phyloP scores from a whole-genome alignment of 1,140 invertebrate genomes.

The Neelides sp. region DNA sequence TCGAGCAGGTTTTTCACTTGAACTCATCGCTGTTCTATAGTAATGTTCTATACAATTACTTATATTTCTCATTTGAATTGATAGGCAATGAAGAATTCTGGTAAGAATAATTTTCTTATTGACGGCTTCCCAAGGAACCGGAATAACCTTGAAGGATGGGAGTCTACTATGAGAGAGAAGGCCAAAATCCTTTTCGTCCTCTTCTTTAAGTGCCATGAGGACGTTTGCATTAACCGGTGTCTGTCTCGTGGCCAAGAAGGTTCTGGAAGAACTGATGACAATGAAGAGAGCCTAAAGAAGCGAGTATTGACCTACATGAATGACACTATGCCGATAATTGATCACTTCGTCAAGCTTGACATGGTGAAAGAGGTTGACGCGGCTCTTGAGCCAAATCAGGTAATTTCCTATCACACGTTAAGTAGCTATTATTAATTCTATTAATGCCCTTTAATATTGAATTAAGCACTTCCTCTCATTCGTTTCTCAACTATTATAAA shows the following conservation, averaged over 20 bases:
- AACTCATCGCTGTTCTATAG: background rate
- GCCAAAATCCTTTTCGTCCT: slow-evolving; percentile 76
- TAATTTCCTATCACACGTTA: slow-evolving; percentile 36
- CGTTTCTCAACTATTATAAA: background rate
- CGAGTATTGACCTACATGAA: slow-evolving; percentile 78
- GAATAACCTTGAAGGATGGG: slow-evolving; percentile 95
- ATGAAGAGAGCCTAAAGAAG: slow-evolving; percentile 77
- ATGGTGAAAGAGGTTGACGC: slow-evolving; percentile 70
- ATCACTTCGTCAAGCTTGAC: slow-evolving; percentile 59
- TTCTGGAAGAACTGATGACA: slow-evolving; percentile 90
- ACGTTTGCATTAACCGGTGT: slow-evolving; percentile 73
- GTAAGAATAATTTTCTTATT: slow-evolving; percentile 74
- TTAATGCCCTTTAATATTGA: too few species aligned
- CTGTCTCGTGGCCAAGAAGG: slow-evolving; percentile 70
- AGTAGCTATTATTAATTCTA: background rate
- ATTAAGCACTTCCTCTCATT: too few species aligned
- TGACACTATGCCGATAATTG: slow-evolving; percentile 86
- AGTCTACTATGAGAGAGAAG: slow-evolving; percentile 68
- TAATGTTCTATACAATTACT: slow-evolving; percentile 2
- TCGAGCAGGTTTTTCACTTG: slow-evolving; percentile 51
- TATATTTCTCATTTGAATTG: background rate
- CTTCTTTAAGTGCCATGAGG: slow-evolving; percentile 79
- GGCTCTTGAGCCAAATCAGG: slow-evolving; percentile 50
- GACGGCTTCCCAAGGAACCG: slow-evolving; percentile 98
- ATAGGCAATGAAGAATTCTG: slow-evolving; percentile 59